A percentile compares a stretch with the other conserved stretches of the same genome.
These are phyloP conservation scores for Deilephila porcellus DNA, from an alignment of 2,888 invertebrate genomes.

Conservation along the genomic window DNA sequence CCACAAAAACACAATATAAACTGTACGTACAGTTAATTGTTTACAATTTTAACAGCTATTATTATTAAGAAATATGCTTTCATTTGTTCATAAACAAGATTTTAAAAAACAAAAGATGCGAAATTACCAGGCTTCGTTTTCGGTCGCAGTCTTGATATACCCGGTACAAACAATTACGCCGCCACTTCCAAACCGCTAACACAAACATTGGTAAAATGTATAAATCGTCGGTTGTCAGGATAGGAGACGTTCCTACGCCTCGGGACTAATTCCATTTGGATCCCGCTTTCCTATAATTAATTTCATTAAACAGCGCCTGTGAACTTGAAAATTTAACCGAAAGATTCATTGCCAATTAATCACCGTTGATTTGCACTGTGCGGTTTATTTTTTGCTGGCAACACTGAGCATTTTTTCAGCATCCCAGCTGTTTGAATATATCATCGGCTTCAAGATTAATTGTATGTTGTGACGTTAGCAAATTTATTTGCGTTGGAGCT, in stretches of 20 bases:
- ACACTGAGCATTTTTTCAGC: conserved; percentile 4
- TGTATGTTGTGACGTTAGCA: neutral
- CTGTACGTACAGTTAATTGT: no score
- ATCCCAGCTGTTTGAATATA: neutral
- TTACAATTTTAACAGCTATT: no score
- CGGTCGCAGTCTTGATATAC: no score
- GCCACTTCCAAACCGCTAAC: neutral
- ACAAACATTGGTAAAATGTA: conserved; percentile 3
- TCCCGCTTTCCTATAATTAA: conserved; percentile 12
- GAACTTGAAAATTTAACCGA: conserved; percentile 17
- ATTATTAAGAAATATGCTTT: no score
- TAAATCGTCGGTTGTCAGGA: neutral
- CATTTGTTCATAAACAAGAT: no score
- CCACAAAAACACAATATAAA: no score
- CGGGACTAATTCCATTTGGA: conserved; percentile 25
- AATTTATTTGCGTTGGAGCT: neutral
- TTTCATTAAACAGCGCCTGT: conserved; percentile 19
- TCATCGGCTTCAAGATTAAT: neutral
- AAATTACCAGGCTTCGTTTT: no score
- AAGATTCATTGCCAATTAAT: conserved; percentile 27
- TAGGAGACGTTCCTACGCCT: neutral
- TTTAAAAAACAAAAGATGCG: neutral
- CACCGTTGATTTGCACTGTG: conserved; percentile 22
- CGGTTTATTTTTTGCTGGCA: conserved; percentile 13
- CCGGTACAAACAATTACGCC: no score